Conservation (phyloP, 2,113 vertebrate genomes). For the Salvelinus alpinus region DNA sequence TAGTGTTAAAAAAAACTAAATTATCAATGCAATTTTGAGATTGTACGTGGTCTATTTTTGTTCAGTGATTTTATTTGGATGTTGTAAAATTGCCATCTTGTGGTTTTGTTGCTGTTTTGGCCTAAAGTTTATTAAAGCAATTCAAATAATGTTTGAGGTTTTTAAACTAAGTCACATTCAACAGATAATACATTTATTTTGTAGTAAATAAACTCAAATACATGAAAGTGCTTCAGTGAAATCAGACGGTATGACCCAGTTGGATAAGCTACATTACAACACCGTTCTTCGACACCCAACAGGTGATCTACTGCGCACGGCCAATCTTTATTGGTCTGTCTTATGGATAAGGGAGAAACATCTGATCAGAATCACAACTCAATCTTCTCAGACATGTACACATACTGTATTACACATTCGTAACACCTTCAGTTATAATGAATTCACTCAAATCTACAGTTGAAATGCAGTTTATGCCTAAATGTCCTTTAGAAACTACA, state of each 20-base stretch:
- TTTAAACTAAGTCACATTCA: conserved; percentile 11
- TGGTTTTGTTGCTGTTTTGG: conserved; percentile 38
- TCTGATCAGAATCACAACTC: not conserved
- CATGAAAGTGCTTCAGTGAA: conserved; percentile 60
- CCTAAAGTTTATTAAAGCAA: conserved; percentile 61
- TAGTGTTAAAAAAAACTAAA: not conserved
- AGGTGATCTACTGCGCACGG: no score
- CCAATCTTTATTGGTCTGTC: no score
- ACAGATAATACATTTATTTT: conserved; percentile 72
- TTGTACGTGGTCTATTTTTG: not conserved
- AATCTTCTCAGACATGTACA: not conserved
- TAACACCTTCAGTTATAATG: not conserved
- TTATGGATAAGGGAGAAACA: not conserved
- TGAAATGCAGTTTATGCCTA: not conserved
- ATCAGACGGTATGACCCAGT: conserved; percentile 10
- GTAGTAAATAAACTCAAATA: conserved; percentile 48
- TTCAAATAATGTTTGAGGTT: conserved; percentile 16
- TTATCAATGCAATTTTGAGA: not conserved
- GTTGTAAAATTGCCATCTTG: conserved; percentile 22
- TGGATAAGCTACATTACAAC: no score
- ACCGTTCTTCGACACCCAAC: no score
- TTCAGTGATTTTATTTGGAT: conserved; percentile 31
- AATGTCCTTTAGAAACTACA: not conserved
- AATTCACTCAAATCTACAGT: not conserved
- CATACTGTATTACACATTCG: not conserved